Evolutionary conservation across 2,888 invertebrate genomes (phyloP), one percentile per base, ranked within the genome.

Genomic region (Apotomis betuletana): DNA sequence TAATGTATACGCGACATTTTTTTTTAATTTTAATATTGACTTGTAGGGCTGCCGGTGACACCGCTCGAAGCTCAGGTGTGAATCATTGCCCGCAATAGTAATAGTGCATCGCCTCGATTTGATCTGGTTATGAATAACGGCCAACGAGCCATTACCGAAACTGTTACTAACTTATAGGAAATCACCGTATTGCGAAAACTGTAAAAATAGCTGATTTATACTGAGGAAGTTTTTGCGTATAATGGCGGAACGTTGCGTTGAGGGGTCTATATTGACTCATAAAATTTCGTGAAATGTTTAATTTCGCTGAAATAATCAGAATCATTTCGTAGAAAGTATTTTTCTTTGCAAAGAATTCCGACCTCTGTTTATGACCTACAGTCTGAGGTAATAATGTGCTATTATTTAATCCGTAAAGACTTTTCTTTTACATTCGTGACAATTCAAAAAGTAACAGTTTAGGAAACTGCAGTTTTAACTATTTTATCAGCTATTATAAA

Each of bases 121-220:
- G 71, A 67, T 71, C 71, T 71, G 61, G 70, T 71, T 67, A 65
- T 62, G 51, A 60, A 12, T 71, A 67, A 71, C 67, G 71, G 71
- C 44, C 49, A 58, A 49, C 57, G 9, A 54, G 54, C 54, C 52
- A 64, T 64, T 64, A 27, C 55, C 55, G 54, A 64, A 58, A 54
- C 13, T 63, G 38, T 41, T 9, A 8, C 6, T 36, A 36, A 27
- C 4, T 63, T n/a, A 8, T 63, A 41, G 41, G 41, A 41, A 41
- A 6, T 41, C 10, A 63, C 52, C 49, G 49, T 61, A 36, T 49
- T 49, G 49, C 49, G 3, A 12, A 4, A 49, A 49, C 46, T 36
- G 36, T 38, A 58, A 8, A 49, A 49, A 9, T 41, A 4, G 41
- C 41, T 41, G 27, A 27, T 41, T 41, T 3, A 6, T 41, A 41